Conservation (phyloP, 1,140 invertebrate species). For the Nylanderia fulva region DNA sequence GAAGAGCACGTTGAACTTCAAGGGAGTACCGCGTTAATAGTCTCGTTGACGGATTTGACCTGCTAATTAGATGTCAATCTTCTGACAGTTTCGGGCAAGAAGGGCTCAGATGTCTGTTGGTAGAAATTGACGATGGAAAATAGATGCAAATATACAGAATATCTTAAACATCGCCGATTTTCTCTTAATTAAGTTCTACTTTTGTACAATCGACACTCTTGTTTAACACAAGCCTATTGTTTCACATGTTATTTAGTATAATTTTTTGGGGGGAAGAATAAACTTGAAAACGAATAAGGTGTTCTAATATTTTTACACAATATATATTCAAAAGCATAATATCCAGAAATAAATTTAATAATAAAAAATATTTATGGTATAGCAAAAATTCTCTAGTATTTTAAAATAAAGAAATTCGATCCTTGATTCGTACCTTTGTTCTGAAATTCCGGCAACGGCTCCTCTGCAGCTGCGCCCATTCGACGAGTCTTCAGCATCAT, state of each 20-base stretch:
- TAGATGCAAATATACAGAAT: neutral
- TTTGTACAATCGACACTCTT: too few species aligned
- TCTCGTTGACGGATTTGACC: conserved; percentile 39
- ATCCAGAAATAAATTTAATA: neutral
- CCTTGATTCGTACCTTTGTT: conserved; percentile 71
- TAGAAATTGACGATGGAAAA: neutral
- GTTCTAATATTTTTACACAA: neutral
- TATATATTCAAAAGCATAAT: neutral
- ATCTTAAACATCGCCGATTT: neutral
- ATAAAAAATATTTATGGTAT: neutral
- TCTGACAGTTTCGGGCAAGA: conserved; percentile 25
- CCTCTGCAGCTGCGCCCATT: conserved; percentile 59
- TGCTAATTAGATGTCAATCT: conserved; percentile 60
- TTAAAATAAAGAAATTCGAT: neutral
- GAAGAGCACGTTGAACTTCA: conserved; percentile 25
- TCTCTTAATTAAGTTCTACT: neutral
- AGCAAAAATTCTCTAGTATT: neutral
- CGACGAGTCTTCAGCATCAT: conserved; percentile 70
- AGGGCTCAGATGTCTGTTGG: neutral
- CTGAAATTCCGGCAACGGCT: conserved; percentile 61
- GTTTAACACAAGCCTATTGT: too few species aligned
- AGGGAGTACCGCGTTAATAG: conserved; percentile 40
- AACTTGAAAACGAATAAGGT: neutral
- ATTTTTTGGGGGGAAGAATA: neutral
- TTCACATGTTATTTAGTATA: neutral